phyloP scores from a whole-genome alignment of 2,888 invertebrate genomes.

The Auanema freiburgensis region DNA sequence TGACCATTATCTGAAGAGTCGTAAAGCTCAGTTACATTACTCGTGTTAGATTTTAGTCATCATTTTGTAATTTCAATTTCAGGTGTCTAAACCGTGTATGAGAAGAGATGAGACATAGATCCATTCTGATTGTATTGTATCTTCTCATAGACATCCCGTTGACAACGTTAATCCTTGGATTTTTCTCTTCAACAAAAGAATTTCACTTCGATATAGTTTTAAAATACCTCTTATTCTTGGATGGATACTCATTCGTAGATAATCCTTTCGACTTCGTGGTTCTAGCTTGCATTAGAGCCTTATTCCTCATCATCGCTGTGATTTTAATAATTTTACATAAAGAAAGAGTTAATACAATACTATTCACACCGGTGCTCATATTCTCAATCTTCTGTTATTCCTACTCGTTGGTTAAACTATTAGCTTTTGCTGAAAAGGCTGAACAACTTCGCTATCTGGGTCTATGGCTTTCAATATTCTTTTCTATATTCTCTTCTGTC shows the following conservation, averaged over 20 bases:
- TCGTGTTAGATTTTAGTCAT: background rate
- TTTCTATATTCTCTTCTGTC: conserved; percentile 27
- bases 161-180: conserved; percentile 11
- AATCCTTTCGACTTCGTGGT: conserved; percentile 30
- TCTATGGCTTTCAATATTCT: conserved; percentile 42
- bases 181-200: conserved; percentile 9
- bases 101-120: conserved; percentile 14
- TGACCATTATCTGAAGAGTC: background rate
- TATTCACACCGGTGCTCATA: conserved; percentile 22
- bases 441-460: conserved; percentile 46
- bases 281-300: conserved; percentile 9
- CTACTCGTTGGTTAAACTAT: conserved; percentile 48
- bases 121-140: conserved; percentile 7
- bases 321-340: conserved; percentile 24
- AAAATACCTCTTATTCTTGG: conserved; percentile 15
- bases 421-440: conserved; percentile 52
- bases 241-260: conserved; percentile 23
- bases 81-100: background rate
- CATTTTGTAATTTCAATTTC: background rate
- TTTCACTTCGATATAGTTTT: conserved; percentile 15
- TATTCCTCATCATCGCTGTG: conserved; percentile 19
- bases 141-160: conserved; percentile 12
- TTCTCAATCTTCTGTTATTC: conserved; percentile 36
- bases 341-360: conserved; percentile 15
- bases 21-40: background rate